Base-by-base conservation (phyloP, 92 coral and sea anemone species). In the Diadumene lineata region DNA sequence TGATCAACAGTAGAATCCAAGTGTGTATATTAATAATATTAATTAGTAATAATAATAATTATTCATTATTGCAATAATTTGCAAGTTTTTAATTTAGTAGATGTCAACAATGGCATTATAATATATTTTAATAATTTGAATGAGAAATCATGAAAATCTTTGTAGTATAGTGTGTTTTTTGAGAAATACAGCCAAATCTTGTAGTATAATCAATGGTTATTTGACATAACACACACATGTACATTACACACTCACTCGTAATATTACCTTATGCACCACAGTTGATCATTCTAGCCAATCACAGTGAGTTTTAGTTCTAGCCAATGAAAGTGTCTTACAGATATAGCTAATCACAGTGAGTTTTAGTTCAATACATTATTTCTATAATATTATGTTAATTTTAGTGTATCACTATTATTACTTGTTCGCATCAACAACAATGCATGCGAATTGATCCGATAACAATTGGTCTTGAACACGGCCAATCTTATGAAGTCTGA, bases 51-150 rank as follows among this genome's bases (percentile, higher is more conserved):
- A n/a, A n/a, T n/a, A n/a, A n/a, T n/a, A n/a, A 2, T 55, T 21
- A 55, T 2, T 55, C 23, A 4, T 55, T 4, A 58, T 24, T 58
- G 26, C 22, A 16, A 22, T 2, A 55, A 19, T 16, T 58, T 58
- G 31, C 64, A 58, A 58, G 64, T n/a, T 58, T 58, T 58, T 58
- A 58, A 58, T 58, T 58, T 16, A 53, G 4, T 53, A 15, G 64
- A 58, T 58, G 31, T 6, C 31, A 24, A 22, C 31, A n/a, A 15
- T 15, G 31, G 64, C 28, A 23, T 58, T 22, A 58, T 4, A 38
- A 38, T 38, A n/a, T 55, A 55, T 55, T 11, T 19, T 58, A 58
- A 58, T 58, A 58, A 58, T n/a, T 58, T 8, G 27, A 58, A 58
- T 58, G 64, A 58, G 48, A 58, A 58, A 3, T 53, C 18, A 58